A percentile compares a stretch with the other conserved stretches of the same genome.
phyloP scores from a whole-genome alignment of 2,113 vertebrate species.

The Paradoxurus hermaphroditus region DNA sequence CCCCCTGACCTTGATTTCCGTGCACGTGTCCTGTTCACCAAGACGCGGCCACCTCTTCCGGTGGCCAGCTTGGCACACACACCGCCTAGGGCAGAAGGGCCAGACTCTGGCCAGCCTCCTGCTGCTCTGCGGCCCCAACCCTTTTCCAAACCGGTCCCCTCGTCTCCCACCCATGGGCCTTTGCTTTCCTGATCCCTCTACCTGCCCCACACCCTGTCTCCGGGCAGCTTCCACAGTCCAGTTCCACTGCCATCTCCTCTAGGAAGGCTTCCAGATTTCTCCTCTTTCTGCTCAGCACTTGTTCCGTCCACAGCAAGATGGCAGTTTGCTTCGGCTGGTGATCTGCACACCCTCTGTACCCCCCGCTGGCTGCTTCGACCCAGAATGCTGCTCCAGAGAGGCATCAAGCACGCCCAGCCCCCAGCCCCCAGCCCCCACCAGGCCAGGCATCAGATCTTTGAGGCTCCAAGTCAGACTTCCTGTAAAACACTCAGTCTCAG shows the following conservation, averaged over 20 bases:
- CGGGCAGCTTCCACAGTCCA: neutral
- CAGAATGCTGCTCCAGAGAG: neutral
- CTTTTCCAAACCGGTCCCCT: neutral
- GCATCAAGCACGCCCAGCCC: neutral
- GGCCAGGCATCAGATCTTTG: neutral
- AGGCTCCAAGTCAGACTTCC: neutral
- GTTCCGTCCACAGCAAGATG: neutral
- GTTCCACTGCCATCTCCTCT: neutral
- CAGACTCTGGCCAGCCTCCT: too few relatives aligned
- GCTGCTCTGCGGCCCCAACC: neutral
- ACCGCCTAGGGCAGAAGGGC: fast-evolving
- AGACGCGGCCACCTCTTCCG: fast-evolving
- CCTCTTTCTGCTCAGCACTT: neutral
- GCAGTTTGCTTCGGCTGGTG: too few relatives aligned
- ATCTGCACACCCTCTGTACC: neutral
- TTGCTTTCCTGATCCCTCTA: too few relatives aligned
- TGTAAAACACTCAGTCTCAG: neutral
- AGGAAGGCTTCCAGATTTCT: neutral
- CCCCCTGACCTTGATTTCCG: neutral
- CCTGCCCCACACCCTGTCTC: neutral
- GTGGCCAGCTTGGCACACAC: neutral
- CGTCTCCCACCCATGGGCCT: neutral
- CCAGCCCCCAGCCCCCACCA: neutral
- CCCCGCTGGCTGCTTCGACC: neutral
- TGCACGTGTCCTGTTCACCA: neutral